Evolutionary conservation across 2,113 vertebrate genomes (phyloP), one percentile per base, ranked within the genome.

Genomic region (Corapipo altera): DNA sequence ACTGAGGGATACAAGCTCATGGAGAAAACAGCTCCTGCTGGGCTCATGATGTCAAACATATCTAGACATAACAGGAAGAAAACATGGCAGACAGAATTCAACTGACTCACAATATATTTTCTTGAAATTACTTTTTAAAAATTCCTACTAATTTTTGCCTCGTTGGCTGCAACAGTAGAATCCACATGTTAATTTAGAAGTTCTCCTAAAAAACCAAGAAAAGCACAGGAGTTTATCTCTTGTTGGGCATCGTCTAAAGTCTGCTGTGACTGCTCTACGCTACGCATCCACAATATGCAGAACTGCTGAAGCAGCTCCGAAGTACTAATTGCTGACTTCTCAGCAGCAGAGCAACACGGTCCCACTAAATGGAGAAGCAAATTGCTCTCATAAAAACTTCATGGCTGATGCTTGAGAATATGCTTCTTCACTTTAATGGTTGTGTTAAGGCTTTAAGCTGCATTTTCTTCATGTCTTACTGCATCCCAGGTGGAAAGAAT

Each of bases 361-460:
- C 59, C 59, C 82, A 72, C 88, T 96, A 97, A 95, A 95, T 95
- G 80, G 22, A 87, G 89, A 91, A 54, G 66, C 57, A 97, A 97
- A 96, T 91, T 86, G 72, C 74, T 91, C 69, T 82, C 13, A 1
- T 75, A 89, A 96, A 91, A 95, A 75, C 51, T 76, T 49, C 72
- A 88, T 3, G 49, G 72, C 37, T 72, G 62, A 44, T 32, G 57
- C 75, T 91, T 94, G 67, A 93, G 84, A 91, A 94, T 58, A 46
- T 61, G 86, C 52, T 88, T 57, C 81, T 85, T 93, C 37, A 65
- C 33, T 94, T 87, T 92, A 67, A 93, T n/a, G 65, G 86, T 11
- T 43, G 24, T 57, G 71, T 72, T 79, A 79, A 80, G 17, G 44
- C 46, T 91, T 92, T 71, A 88, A 83, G 39, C 35, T 39, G 28